A percentile compares a stretch with the other conserved stretches of the same genome.
phyloP scores from a whole-genome alignment of 2,888 invertebrate genomes.

The Diarsia dahlii region DNA sequence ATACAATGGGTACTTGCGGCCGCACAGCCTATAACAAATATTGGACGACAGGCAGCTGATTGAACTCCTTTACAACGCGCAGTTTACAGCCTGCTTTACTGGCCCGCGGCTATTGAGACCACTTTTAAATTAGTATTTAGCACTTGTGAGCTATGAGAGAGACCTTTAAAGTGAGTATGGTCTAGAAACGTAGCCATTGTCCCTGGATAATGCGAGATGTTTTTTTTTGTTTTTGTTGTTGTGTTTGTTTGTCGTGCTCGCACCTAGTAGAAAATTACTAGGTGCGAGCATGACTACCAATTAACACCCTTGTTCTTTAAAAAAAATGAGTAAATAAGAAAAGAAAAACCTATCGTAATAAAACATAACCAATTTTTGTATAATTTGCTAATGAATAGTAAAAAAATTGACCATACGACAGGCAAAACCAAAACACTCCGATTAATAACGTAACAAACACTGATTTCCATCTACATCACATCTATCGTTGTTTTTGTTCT shows the following conservation, averaged over 20 bases:
- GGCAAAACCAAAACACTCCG: background rate
- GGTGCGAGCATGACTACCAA: background rate
- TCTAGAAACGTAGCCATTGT: background rate
- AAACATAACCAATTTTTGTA: background rate
- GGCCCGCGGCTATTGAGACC: constrained; percentile 56
- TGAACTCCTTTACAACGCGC: constrained; percentile 62
- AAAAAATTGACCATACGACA: background rate
- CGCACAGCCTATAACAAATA: constrained; percentile 76
- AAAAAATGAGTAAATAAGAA: background rate
- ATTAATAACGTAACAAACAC: background rate
- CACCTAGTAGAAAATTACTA: background rate
- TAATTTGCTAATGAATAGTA: background rate
- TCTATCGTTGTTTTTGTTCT: constrained; percentile 17
- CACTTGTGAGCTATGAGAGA: constrained; percentile 22
- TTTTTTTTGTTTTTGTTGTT: background rate
- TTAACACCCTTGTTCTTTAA: background rate
- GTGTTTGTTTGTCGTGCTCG: background rate
- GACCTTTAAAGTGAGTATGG: constrained; percentile 13
- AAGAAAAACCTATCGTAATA: background rate
- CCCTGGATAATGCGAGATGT: background rate
- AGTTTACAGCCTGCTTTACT: constrained; percentile 60
- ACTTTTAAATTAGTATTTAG: constrained; percentile 55
- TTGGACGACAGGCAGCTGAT: constrained; percentile 65
- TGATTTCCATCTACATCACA: constrained; percentile 15
- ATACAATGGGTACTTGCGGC: constrained; percentile 80